Conservation (phyloP, 2,888 invertebrate genomes). For the Barypeithes pellucidus region DNA sequence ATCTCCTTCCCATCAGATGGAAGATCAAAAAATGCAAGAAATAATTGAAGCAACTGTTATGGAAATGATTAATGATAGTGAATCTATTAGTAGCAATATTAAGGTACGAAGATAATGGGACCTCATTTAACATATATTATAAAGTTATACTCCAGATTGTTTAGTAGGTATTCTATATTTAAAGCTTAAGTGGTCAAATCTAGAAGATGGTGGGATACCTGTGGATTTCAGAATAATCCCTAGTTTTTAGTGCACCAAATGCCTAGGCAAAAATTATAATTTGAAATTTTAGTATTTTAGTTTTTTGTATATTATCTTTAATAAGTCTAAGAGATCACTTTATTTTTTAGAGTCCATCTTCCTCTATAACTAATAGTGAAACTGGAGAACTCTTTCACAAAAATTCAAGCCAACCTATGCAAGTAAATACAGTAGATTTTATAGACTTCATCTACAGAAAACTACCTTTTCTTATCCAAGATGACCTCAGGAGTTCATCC, state of each 20-base stretch:
- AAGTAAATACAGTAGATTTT: conserved; percentile 51
- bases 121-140: too few species aligned
- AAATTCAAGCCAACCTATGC: background rate
- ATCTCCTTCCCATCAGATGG: conserved; percentile 38
- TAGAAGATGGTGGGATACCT: too few species aligned
- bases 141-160: too few species aligned
- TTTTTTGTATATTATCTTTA: too few species aligned
- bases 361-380: conserved; percentile 15
- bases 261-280: too few species aligned
- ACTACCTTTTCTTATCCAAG: conserved; percentile 39
- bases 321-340: background rate
- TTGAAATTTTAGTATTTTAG: background rate
- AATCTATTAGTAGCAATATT: background rate
- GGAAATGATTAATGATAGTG: conserved; percentile 51
- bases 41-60: conserved; percentile 50
- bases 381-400: conserved; percentile 20
- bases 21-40: conserved; percentile 46
- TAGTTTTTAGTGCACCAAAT: too few species aligned
- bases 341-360: conserved; percentile 28
- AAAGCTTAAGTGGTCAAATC: too few species aligned
- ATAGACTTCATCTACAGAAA: conserved; percentile 51
- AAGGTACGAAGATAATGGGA: conserved; percentile 31
- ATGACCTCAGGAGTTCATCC: conserved; percentile 6
- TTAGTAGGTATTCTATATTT: too few species aligned
- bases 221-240: too few species aligned